Evolutionary conservation across 2,888 invertebrate genomes (phyloP), one percentile per base, ranked within the genome.

Genomic region (Myathropa florea): DNA sequence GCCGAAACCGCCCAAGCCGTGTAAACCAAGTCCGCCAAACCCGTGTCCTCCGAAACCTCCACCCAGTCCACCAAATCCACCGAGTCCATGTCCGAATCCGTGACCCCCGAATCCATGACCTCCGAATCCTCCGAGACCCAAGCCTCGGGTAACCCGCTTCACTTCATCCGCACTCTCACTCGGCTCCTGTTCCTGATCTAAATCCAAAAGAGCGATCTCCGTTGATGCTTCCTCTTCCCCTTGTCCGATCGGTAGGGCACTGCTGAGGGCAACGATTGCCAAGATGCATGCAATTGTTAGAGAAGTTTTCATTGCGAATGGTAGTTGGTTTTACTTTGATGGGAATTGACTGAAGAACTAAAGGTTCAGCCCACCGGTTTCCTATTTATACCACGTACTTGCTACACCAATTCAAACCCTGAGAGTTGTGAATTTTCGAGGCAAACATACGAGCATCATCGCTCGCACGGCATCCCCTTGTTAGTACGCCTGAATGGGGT

Each of bases 181-280:
- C 4, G 65, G 39, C 0, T 63, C 28, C 4, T 71, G 55, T 63
- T n/a, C n/a, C n/a, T 79, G 81, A 55, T 76, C 75, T 14, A 89
- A 36, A 75, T 91, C 90, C 80, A 91, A 67, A 0, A 92, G 83
- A 0, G 88, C 89, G 0, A 91, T 30, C 0, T 90, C 90, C 3
- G 78, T 88, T 3, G 30, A 12, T 24, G 72, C 83, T 4, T 33
- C 23, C 21, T 64, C 63, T 6, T 82, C 67, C 10, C 53, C 33
- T 6, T 36, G 14, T 39, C 26, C 24, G 36, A 39, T 10, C 21
- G 82, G 82, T 12, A 76, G 36, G 4, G 71, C 64, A 2, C 14
- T 24, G 39, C 36, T 46, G 21, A 26, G 57, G n/a, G 6, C 53
- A 36, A 81, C 75, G 24, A 73, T 4, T 2, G 88, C 85, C 61